phyloP scores from a whole-genome alignment of 2,113 vertebrate species.

The Oplegnathus fasciatus region DNA sequence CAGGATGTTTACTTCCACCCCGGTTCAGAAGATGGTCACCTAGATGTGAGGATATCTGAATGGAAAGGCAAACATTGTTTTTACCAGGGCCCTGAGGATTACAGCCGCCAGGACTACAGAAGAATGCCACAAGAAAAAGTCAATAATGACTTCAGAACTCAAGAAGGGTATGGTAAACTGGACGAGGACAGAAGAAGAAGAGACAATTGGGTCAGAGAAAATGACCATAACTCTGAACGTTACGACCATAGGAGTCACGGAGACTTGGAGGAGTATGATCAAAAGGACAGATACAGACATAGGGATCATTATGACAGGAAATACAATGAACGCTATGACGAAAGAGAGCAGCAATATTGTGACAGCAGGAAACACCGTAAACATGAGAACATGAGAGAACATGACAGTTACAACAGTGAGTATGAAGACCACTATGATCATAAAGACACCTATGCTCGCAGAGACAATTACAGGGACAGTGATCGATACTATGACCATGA shows the following conservation, averaged over 20 bases:
- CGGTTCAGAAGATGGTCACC: constrained; percentile 79
- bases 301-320: constrained; percentile 65
- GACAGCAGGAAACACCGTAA: constrained; percentile 55
- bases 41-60: constrained; percentile 79
- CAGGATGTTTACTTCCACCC: constrained; percentile 81
- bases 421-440: constrained; percentile 60
- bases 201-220: constrained; percentile 66
- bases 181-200: constrained; percentile 65
- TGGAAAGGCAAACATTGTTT: constrained; percentile 82
- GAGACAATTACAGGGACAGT: constrained; percentile 59
- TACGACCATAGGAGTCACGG: constrained; percentile 52
- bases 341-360: constrained; percentile 53
- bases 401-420: constrained; percentile 64
- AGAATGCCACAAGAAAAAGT: constrained; percentile 63
- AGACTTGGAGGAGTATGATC: constrained; percentile 64
- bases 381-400: constrained; percentile 58
- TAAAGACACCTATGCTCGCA: constrained; percentile 40
- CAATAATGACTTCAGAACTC: constrained; percentile 56
- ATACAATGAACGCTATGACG: constrained; percentile 53
- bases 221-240: constrained; percentile 47
- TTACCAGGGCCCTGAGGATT: constrained; percentile 80
- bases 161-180: constrained; percentile 58
- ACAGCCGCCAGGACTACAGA: constrained; percentile 60
- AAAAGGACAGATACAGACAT: constrained; percentile 61
- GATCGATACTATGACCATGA: constrained; percentile 57